Conservation (phyloP, 2,113 vertebrate genomes). For the Murina feae region DNA sequence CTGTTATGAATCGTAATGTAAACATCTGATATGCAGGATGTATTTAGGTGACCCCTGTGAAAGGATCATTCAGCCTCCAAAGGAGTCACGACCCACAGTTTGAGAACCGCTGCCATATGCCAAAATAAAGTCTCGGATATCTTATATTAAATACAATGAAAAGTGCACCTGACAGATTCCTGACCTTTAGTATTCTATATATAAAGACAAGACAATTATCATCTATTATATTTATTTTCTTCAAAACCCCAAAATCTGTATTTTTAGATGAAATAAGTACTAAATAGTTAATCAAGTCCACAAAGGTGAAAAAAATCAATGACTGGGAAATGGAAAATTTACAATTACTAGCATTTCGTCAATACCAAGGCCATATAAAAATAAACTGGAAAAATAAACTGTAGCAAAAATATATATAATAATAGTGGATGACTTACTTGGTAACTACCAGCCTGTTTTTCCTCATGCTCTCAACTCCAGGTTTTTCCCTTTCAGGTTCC, state of each 20-base stretch:
- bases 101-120: too few species aligned
- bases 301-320: background rate
- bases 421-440: constrained; percentile 86
- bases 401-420: background rate
- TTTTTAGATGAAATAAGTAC: constrained; percentile 13
- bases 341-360: background rate
- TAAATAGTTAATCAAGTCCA: background rate
- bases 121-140: background rate
- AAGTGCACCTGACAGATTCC: background rate
- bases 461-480: constrained; percentile 99
- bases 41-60: too few species aligned
- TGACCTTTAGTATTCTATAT: background rate
- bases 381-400: background rate
- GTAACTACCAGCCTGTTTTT: constrained; percentile 98
- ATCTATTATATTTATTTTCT: background rate
- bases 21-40: too few species aligned
- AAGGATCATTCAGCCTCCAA: too few species aligned
- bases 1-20: too few species aligned
- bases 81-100: too few species aligned
- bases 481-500: constrained; percentile 97
- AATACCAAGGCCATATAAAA: background rate
- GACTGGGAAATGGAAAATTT: background rate
- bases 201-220: background rate
- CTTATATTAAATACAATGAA: constrained; percentile 32
- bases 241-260: background rate